Percentiles rank a stretch among this genome's conserved stretches.
Evolutionary conservation across 2,888 invertebrate species (phyloP).

Genomic region (Acleris sparsana): DNA sequence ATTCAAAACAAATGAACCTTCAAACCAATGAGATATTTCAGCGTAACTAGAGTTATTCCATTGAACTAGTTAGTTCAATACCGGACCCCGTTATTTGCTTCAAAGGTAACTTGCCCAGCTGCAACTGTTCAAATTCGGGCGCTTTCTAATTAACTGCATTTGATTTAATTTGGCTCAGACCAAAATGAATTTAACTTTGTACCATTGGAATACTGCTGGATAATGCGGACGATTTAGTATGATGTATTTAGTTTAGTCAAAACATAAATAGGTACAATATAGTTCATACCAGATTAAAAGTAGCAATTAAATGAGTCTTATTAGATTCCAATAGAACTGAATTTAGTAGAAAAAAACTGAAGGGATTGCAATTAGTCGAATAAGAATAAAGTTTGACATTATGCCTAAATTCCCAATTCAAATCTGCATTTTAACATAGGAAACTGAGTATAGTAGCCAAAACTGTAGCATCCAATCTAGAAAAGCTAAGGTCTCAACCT

Average conservation of each 20-base stretch:
- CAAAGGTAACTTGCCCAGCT: slow-evolving; percentile 27
- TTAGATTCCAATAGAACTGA: too few relatives aligned
- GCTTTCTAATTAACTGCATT: slow-evolving; percentile 34
- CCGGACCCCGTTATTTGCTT: slow-evolving; percentile 21
- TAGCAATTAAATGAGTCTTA: too few relatives aligned
- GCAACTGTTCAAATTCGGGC: slow-evolving; percentile 18
- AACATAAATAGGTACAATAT: not conserved
- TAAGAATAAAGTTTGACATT: too few relatives aligned
- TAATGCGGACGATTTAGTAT: not conserved
- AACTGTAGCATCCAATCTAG: too few relatives aligned
- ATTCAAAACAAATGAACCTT: too few relatives aligned
- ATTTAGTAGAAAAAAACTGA: too few relatives aligned
- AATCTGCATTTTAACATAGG: too few relatives aligned
- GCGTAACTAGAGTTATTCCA: slow-evolving; percentile 18
- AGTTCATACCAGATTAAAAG: not conserved
- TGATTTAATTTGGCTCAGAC: slow-evolving; percentile 35
- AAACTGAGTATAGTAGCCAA: too few relatives aligned
- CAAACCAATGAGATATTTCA: not conserved
- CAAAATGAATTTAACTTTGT: slow-evolving; percentile 17
- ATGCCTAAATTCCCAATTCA: too few relatives aligned
- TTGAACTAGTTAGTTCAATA: slow-evolving; percentile 16
- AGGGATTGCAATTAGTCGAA: too few relatives aligned
- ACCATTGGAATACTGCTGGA: slow-evolving; percentile 6
- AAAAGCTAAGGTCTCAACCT: too few relatives aligned
- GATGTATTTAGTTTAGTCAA: not conserved